These are phyloP conservation scores for Hestina assimilis DNA, from an alignment of 1,140 invertebrate species.

Conservation along the genomic window DNA sequence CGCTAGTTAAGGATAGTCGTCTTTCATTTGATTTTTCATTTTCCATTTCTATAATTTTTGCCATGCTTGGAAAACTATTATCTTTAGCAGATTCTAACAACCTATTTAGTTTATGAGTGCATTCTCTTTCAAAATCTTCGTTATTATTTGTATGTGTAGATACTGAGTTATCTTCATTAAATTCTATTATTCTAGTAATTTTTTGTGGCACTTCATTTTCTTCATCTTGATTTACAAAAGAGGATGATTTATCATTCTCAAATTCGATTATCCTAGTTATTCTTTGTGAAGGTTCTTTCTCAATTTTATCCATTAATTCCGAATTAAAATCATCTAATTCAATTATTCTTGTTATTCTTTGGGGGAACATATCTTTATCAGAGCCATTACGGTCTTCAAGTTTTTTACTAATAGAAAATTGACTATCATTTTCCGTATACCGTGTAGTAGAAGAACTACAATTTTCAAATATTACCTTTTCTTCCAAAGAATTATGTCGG, in stretches of 20 bases:
- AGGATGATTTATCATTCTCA: conserved; percentile 55
- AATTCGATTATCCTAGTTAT: conserved; percentile 72
- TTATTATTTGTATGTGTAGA: conserved; percentile 45
- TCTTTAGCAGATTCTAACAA: conserved; percentile 64
- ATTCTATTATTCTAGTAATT: conserved; percentile 70
- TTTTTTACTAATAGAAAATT: conserved; percentile 19
- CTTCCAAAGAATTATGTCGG: conserved; percentile 67
- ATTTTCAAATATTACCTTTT: conserved; percentile 59
- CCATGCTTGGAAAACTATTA: conserved; percentile 63
- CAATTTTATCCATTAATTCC: conserved; percentile 43
- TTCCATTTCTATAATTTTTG: conserved; percentile 76
- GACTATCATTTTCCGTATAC: conserved; percentile 15
- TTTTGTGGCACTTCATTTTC: conserved; percentile 62
- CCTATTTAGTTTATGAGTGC: conserved; percentile 53
- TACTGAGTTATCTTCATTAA: conserved; percentile 62
- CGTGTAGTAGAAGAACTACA: conserved; percentile 39
- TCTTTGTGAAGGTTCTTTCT: conserved; percentile 60
- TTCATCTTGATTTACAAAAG: conserved; percentile 44
- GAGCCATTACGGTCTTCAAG: conserved; percentile 30
- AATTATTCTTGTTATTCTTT: conserved; percentile 57
- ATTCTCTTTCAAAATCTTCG: conserved; percentile 49
- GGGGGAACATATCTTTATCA: conserved; percentile 46
- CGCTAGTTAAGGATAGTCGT: conserved; percentile 67
- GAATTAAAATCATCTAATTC: conserved; percentile 60
- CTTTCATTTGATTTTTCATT: conserved; percentile 73